Conservation (phyloP, 2,888 invertebrate genomes). For the Leptinotarsa tumamoca region DNA sequence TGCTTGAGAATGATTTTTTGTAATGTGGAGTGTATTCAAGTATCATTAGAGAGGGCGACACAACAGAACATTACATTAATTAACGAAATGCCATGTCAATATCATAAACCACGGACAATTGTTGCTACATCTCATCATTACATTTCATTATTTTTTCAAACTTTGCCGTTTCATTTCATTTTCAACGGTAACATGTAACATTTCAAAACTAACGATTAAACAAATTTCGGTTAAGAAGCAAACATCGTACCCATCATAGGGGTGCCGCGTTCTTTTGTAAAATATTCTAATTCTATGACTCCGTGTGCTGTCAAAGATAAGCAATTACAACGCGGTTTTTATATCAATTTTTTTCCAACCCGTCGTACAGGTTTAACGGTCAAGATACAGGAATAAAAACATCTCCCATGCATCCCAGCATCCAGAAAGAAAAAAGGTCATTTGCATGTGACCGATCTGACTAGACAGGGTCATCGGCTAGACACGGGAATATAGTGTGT, state of each 20-base stretch:
- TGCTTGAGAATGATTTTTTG: too few relatives aligned
- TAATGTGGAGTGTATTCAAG: too few relatives aligned
- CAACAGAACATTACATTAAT: too few relatives aligned
- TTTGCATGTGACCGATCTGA: constrained; percentile 34
- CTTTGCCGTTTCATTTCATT: background rate
- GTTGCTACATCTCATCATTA: too few relatives aligned
- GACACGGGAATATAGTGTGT: background rate
- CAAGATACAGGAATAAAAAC: constrained; percentile 29
- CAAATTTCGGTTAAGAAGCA: constrained; percentile 33
- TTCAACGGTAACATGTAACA: background rate
- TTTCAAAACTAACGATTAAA: constrained; percentile 1
- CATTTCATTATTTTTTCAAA: too few relatives aligned
- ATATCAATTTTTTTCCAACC: constrained; percentile 28
- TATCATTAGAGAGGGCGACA: too few relatives aligned
- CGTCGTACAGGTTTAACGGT: constrained; percentile 35
- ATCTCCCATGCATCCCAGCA: constrained; percentile 35
- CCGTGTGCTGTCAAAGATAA: constrained; percentile 13
- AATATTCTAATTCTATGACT: constrained; percentile 30
- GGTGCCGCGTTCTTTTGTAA: constrained; percentile 32
- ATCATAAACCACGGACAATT: too few relatives aligned
- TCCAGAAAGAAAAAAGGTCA: constrained; percentile 26
- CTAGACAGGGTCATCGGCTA: constrained; percentile 32
- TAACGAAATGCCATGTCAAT: too few relatives aligned
- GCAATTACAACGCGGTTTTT: constrained; percentile 29
- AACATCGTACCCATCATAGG: constrained; percentile 29